A percentile compares a stretch with the other conserved stretches of the same genome.
phyloP scores from a whole-genome alignment of 2,113 vertebrate genomes.

The Ibidorhyncha struthersii region DNA sequence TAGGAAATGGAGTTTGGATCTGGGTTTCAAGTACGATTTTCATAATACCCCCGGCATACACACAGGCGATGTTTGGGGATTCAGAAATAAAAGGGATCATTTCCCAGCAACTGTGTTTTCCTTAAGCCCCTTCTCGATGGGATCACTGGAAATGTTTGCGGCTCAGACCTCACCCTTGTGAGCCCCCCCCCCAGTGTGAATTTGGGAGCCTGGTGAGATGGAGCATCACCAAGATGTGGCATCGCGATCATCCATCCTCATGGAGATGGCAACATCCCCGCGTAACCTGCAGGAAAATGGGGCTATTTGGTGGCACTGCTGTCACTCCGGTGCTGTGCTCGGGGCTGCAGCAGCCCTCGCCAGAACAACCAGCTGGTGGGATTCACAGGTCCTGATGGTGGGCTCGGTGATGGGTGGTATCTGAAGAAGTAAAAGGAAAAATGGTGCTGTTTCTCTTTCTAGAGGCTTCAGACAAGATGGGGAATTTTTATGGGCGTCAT shows the following conservation, averaged over 20 bases:
- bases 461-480: background rate
- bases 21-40: background rate
- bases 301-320: background rate
- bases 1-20: background rate
- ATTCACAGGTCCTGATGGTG: background rate
- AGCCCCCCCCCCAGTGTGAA: background rate
- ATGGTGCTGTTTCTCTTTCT: background rate
- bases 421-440: background rate
- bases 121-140: accelerated
- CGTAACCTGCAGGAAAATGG: accelerated
- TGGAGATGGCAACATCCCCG: background rate
- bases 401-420: background rate
- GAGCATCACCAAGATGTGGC: background rate
- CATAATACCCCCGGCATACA: background rate
- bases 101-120: background rate
- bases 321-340: background rate
- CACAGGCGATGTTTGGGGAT: accelerated
- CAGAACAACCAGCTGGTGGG: background rate
- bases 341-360: background rate
- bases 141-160: background rate
- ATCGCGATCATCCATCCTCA: accelerated
- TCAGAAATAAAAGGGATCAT: background rate
- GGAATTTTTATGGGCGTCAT: background rate
- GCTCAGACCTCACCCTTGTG: background rate
- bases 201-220: background rate